Conservation (phyloP, 1,140 invertebrate genomes). For the Ctenoplectra terminalis region DNA sequence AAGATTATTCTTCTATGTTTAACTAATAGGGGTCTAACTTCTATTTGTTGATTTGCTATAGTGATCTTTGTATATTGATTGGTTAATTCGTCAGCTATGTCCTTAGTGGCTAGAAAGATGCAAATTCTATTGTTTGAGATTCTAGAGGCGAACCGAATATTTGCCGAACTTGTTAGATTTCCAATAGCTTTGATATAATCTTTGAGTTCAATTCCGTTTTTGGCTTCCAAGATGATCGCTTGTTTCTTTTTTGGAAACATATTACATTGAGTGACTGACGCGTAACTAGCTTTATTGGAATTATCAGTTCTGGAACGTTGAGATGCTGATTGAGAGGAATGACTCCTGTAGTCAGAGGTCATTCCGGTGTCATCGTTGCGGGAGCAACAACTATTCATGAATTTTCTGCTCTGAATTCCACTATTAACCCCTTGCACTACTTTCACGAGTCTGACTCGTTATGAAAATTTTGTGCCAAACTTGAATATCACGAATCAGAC, state of each 20-base stretch:
- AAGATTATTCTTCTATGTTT: not conserved
- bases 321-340: not conserved
- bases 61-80: not conserved
- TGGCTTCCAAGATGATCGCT: not conserved
- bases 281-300: not conserved
- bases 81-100: not conserved
- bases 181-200: too few species aligned
- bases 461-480: too few species aligned
- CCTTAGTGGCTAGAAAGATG: not conserved
- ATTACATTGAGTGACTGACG: not conserved
- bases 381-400: too few species aligned
- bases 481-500: too few species aligned
- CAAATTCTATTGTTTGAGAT: not conserved
- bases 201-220: not conserved
- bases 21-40: not conserved
- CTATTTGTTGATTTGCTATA: not conserved
- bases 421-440: too few species aligned
- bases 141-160: too few species aligned
- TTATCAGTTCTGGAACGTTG: not conserved
- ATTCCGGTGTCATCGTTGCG: not conserved
- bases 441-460: too few species aligned
- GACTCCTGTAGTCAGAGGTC: constrained; percentile 6
- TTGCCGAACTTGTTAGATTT: too few species aligned
- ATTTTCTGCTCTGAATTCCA: too few species aligned
- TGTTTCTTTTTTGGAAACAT: not conserved